A percentile compares a stretch with the other conserved stretches of the same genome.
These are phyloP conservation scores for Aphodius granarius DNA, from an alignment of 2,888 invertebrate genomes.

Conservation along the genomic window DNA sequence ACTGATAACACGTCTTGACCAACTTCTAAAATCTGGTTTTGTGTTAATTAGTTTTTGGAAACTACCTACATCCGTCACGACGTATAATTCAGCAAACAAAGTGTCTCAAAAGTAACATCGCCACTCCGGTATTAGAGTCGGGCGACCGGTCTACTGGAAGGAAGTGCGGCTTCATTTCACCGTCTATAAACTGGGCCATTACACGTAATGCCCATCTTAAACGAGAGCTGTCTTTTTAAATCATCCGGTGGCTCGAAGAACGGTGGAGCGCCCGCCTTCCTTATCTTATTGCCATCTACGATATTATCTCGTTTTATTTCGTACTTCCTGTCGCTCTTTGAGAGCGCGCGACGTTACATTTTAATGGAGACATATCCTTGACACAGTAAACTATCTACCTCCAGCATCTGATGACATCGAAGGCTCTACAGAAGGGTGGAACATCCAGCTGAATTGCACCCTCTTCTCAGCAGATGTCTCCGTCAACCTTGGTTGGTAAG, in stretches of 20 bases:
- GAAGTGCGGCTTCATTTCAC: background rate
- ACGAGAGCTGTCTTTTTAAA: background rate
- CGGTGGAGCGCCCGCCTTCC: background rate
- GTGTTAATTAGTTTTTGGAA: background rate
- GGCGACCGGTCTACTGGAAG: background rate
- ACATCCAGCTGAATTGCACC: background rate
- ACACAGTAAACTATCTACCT: conserved; percentile 9
- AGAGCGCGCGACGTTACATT: conserved; percentile 1
- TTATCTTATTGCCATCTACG: conserved; percentile 13
- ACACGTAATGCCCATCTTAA: background rate
- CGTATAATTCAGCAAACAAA: background rate
- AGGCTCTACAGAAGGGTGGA: background rate
- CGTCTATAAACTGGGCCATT: background rate
- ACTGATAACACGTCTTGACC: no score
- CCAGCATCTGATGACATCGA: background rate
- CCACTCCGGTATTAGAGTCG: background rate
- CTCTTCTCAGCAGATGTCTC: background rate
- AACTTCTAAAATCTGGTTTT: no score
- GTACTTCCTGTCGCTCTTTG: background rate
- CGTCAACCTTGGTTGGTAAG: background rate
- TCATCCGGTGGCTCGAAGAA: background rate
- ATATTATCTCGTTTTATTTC: conserved; percentile 12
- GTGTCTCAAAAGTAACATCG: background rate
- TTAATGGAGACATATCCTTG: conserved; percentile 14
- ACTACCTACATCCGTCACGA: background rate